Percentiles rank a stretch among this genome's conserved stretches.
phyloP scores from a whole-genome alignment of 2,888 invertebrate species.

The Microctonus hyperodae region DNA sequence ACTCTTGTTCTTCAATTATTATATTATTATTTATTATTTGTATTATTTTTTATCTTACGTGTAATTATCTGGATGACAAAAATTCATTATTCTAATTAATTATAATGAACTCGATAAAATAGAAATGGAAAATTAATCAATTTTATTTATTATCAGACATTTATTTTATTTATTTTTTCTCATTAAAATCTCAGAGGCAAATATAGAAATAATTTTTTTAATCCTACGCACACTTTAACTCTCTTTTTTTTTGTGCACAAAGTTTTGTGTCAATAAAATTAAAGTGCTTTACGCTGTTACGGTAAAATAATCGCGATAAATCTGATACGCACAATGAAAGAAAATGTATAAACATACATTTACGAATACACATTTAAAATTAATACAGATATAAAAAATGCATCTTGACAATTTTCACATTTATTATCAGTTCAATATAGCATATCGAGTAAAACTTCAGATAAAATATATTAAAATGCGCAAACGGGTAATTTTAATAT shows the following conservation, averaged over 20 bases:
- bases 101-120: background rate
- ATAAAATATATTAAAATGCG: background rate
- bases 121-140: background rate
- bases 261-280: conserved; percentile 48
- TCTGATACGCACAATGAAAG: conserved; percentile 43
- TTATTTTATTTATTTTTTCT: conserved; percentile 30
- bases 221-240: too few species aligned
- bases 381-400: too few species aligned
- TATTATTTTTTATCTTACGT: conserved; percentile 4
- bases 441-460: background rate
- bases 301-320: conserved; percentile 48
- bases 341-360: background rate
- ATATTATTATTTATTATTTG: background rate
- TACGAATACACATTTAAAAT: too few species aligned
- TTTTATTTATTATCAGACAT: background rate
- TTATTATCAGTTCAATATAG: background rate
- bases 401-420: background rate
- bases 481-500: background rate
- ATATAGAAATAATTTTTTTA: too few species aligned
- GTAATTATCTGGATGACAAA: background rate
- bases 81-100: background rate
- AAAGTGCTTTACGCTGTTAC: conserved; percentile 52
- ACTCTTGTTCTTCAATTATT: conserved; percentile 16
- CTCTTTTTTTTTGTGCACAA: conserved; percentile 27
- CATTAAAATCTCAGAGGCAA: too few species aligned